Conservation (phyloP, 1,140 invertebrate genomes). For the Micrasema minimum region DNA sequence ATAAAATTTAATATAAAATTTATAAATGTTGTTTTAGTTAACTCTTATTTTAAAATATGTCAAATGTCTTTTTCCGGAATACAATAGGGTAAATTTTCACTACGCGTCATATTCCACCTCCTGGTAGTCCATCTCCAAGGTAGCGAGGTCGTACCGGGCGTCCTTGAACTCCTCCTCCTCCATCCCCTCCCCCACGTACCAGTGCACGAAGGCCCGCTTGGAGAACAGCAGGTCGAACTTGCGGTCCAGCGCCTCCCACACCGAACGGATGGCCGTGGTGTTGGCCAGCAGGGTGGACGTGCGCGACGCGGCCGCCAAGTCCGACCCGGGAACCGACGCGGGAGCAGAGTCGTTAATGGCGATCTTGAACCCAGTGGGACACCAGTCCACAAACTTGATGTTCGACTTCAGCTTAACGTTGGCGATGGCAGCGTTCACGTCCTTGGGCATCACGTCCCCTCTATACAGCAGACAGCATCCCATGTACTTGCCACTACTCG, state of each 20-base stretch:
- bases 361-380: constrained; percentile 88
- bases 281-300: constrained; percentile 83
- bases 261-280: constrained; percentile 83
- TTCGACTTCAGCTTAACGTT: constrained; percentile 86
- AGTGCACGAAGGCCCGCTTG: constrained; percentile 87
- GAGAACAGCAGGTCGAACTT: constrained; percentile 88
- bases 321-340: constrained; percentile 84
- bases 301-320: constrained; percentile 79
- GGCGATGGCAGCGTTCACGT: constrained; percentile 86
- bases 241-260: constrained; percentile 81
- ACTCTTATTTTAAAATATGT: no score
- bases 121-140: constrained; percentile 88
- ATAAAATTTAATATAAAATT: no score
- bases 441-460: constrained; percentile 82
- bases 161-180: constrained; percentile 88
- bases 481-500: constrained; percentile 91
- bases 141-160: constrained; percentile 86
- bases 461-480: constrained; percentile 85
- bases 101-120: constrained; percentile 69
- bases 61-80: no score
- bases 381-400: constrained; percentile 93
- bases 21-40: no score
- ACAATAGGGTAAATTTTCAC: no score
- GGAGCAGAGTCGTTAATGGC: constrained; percentile 85
- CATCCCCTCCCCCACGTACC: constrained; percentile 89